Evolutionary conservation across 2,797 vertebrate genomes (phyloP), one percentile per base, ranked within the genome.

Genomic region (Enteromius fasciolatus): DNA sequence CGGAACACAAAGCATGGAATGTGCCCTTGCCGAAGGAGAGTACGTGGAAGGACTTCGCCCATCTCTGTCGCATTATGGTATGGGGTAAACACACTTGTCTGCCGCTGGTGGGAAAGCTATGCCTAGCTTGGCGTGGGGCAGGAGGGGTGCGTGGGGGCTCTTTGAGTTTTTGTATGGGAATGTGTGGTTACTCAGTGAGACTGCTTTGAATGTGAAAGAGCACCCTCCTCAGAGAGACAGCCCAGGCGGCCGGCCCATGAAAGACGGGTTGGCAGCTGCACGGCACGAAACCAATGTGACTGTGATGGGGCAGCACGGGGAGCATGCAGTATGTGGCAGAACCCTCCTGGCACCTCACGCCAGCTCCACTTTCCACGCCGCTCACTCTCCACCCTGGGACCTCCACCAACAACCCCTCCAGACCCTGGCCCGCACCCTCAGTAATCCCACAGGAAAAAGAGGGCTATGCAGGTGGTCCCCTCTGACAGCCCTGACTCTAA

Each of bases 361-460:
- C 95, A 95, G 84, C 91, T 94, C 88, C 74, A 89, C 92, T 95
- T 95, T 94, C 90, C 94, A 95, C 94, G 92, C 93, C 91, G 87
- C 90, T 95, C 95, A 94, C 91, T 95, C 93, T 92, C 87, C 68
- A 84, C 85, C 87, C 90, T 20, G 85, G 87, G 63, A 80, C 77
- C 85, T 80, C 80, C 82, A 86, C 80, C 82, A 75, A 80, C 76
- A 82, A 85, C 89, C 91, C 90, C 90, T 83, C 66, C 46, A 87
- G 88, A 88, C 87, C 86, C 88, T 88, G 88, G 89, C 87, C 88
- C 88, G 89, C 92, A 92, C 89, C 87, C 41, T 76, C 88, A 86
- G 92, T 94, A 94, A 95, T 94, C 93, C 93, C 90, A 75, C 81
- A 79, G 91, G 89, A 93, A 91, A 92, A 89, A 87, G 86, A 63